Evolutionary conservation across 2,888 invertebrate genomes (phyloP).

Genomic region (Nomada hirtipes): DNA sequence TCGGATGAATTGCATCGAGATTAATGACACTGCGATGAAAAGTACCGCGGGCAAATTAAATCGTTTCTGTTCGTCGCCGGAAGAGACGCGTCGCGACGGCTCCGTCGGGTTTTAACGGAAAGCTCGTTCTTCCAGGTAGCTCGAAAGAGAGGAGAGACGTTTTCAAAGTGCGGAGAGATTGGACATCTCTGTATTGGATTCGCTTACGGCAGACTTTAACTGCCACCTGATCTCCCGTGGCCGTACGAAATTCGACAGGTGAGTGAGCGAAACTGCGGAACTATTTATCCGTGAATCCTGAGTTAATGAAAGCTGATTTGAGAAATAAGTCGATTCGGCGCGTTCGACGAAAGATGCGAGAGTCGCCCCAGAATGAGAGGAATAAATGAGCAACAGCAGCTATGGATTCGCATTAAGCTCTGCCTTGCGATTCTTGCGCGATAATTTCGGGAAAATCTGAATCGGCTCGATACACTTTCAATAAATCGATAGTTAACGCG

Average conservation of each 20-base stretch:
- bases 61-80: constrained; percentile 8
- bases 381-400: neutral
- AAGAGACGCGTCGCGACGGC: constrained; percentile 18
- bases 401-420: neutral
- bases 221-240: constrained; percentile 54
- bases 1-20: neutral
- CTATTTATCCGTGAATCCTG: constrained; percentile 62
- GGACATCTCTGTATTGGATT: constrained; percentile 67
- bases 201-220: constrained; percentile 61
- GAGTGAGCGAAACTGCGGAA: constrained; percentile 60
- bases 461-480: no score
- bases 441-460: no score
- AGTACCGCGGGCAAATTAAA: constrained; percentile 22
- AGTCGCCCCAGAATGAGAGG: neutral
- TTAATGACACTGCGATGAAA: neutral
- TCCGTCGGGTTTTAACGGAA: constrained; percentile 51
- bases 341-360: neutral
- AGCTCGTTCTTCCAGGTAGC: constrained; percentile 64
- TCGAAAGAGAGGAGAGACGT: constrained; percentile 36
- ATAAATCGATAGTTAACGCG: no score
- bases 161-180: constrained; percentile 58
- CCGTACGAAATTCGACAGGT: constrained; percentile 69
- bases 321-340: constrained; percentile 23
- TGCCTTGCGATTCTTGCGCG: no score
- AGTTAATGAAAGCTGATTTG: constrained; percentile 46